Percentiles rank a stretch among this genome's conserved stretches.
These are phyloP conservation scores for Chaetodon trifasciatus DNA, from an alignment of 2,797 vertebrate genomes.

Conservation along the genomic window DNA sequence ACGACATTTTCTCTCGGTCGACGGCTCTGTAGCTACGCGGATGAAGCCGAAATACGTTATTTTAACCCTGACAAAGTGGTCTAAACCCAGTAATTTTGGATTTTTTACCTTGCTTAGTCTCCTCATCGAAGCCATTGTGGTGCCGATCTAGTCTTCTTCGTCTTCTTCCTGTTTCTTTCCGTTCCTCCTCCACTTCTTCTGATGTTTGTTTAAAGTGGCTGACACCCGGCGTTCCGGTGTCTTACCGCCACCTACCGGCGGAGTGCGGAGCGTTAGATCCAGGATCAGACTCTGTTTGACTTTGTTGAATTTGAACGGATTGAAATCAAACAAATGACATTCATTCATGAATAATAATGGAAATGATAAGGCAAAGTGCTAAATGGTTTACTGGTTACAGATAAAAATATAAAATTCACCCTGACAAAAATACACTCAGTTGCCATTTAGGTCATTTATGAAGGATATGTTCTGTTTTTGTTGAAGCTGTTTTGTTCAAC, in stretches of 20 bases:
- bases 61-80: not conserved
- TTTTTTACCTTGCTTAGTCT: slow-evolving; percentile 72
- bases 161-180: slow-evolving; percentile 71
- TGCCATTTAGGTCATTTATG: too few relatives aligned
- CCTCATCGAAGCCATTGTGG: slow-evolving; percentile 68
- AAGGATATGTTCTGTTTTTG: too few relatives aligned
- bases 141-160: slow-evolving; percentile 36
- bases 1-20: not conserved
- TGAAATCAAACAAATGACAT: not conserved
- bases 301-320: not conserved
- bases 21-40: not conserved
- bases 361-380: not conserved
- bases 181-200: slow-evolving; percentile 43
- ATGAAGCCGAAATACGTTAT: rapidly evolving
- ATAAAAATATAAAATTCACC: too few relatives aligned
- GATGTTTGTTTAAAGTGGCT: not conserved
- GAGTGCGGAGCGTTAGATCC: not conserved
- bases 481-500: too few relatives aligned
- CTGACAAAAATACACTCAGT: too few relatives aligned
- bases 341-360: too few relatives aligned
- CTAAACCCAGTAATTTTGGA: rapidly evolving
- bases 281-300: not conserved
- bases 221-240: rapidly evolving
- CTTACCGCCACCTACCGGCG: slow-evolving; percentile 21
- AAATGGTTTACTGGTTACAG: not conserved